Base-by-base conservation (phyloP, 2,888 invertebrate species). In the Gymnoscelis rufifasciata region DNA sequence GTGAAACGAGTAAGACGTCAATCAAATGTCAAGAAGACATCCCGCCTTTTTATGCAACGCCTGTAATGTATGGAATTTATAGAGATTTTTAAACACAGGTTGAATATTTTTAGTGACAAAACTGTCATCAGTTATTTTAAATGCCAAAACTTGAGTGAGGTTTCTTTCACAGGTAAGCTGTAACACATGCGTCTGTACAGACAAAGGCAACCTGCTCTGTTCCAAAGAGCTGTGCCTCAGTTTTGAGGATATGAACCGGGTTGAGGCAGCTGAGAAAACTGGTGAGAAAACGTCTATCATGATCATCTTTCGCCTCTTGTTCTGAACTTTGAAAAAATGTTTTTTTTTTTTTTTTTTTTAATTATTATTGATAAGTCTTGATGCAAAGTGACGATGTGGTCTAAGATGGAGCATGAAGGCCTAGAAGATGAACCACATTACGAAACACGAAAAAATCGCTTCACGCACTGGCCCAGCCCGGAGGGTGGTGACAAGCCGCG, bases 1-100 rank as follows among this genome's bases (percentile, higher is more conserved):
- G 68, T 68, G 69, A 77, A 67, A 65, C 78, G 81, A 88, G 87
- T 87, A 75, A 88, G 87, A 82, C 67, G 87, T 88, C 87, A 88
- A 87, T 88, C 87, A 87, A 73, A 79, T 84, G 87, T 88, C 87
- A 84, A 67, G 82, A 40, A 58, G 73, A 77, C 71, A 79, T 84
- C 80, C 78, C 78, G 74, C 72, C 45, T 71, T 74, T 69, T 74
- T 74, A 79, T 83, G 77, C 73, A 61, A 83, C 74, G 62, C 64
- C 62, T 57, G 65, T 68, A 77, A 78, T 81, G 78, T 73, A 74
- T 74, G 70, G 73, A 71, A 72, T 71, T n/a, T 56, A 51, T 64
- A 36, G 43, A 46, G 60, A 56, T 65, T 65, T 71, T 68, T 66
- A 62, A 64, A 61, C n/a, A n/a, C n/a, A n/a, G n/a, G 19, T 19